These are phyloP conservation scores for Oncopodura yosiiana DNA, from an alignment of 1,140 invertebrate genomes.

Conservation along the genomic window DNA sequence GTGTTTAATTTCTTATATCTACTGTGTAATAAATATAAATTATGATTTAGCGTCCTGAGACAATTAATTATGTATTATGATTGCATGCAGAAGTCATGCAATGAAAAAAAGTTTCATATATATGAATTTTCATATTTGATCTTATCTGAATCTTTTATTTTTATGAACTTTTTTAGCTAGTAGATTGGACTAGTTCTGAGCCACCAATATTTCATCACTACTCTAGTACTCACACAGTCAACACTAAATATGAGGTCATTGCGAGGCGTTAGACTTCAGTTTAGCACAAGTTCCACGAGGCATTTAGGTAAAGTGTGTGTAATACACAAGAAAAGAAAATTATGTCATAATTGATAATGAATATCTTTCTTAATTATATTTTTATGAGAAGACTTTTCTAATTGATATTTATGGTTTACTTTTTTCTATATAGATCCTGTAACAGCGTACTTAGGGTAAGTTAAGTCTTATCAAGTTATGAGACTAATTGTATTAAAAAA, in stretches of 20 bases:
- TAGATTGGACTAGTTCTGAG: neutral
- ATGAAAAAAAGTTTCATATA: neutral
- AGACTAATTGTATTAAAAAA: no score
- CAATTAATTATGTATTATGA: neutral
- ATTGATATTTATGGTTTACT: neutral
- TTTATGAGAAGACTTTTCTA: neutral
- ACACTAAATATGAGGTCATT: conserved; percentile 31
- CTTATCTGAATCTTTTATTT: conserved; percentile 5
- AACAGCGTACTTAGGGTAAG: conserved; percentile 26
- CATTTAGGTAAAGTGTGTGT: conserved; percentile 28
- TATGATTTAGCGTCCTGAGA: neutral
- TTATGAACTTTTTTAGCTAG: conserved; percentile 3
- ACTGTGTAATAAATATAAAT: neutral
- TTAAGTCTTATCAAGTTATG: no score
- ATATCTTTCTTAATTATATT: neutral
- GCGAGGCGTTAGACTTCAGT: conserved; percentile 27
- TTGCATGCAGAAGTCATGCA: no score
- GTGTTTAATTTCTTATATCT: no score
- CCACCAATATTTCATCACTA: conserved; percentile 10
- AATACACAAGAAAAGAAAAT: neutral
- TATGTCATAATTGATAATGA: neutral
- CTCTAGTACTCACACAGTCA: conserved; percentile 23
- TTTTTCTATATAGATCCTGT: conserved; percentile 28
- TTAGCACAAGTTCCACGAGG: conserved; percentile 27
- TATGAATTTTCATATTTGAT: neutral